Evolutionary conservation across 1,140 invertebrate genomes (phyloP), one percentile per base, ranked within the genome.

Genomic region (Leptinotarsa texana): DNA sequence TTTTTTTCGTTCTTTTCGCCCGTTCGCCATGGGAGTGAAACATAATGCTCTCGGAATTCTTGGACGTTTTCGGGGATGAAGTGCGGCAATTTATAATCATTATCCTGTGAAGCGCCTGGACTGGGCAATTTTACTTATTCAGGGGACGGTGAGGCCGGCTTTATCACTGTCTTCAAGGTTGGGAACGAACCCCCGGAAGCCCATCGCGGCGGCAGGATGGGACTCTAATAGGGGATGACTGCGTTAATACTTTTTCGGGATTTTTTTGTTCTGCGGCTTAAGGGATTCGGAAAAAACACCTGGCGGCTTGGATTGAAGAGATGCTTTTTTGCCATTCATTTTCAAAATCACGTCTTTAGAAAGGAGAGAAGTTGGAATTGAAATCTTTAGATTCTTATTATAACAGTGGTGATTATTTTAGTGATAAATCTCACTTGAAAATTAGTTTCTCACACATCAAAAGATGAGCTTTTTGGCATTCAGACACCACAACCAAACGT

Each of bases 11-110:
- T 47, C 17, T 21, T 70, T 70, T 17, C 24, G 33, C 51, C 17
- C 51, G 24, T 70, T 21, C 69, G 51, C 42, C 15, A 48, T 27
- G 51, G 61, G 61, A 70, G 69, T 70, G 69, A 70, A 70, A 70
- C 69, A 48, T 70, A 70, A 70, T 70, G 49, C 51, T 61, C 22
- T 22, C 22, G 15, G 69, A 70, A 17, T 15, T 48, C 33, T 51
- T 24, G 48, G 69, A 70, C 69, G n/a, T 65, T 65, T 65, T 65
- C 63, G 21, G 51, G 33, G 69, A 80, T 80, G 74, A 75, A 80
- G 77, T 76, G 76, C 63, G 76, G 77, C 74, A 73, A 76, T 80
- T 80, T 80, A 80, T 80, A 80, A 80, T 80, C 78, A 80, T 80
- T 80, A 80, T 80, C 78, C 24, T 79, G 71, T 62, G 74, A 79